A percentile compares a stretch with the other conserved stretches of the same genome.
Evolutionary conservation across 2,113 vertebrate species (phyloP).

Genomic region (Indicator indicator): DNA sequence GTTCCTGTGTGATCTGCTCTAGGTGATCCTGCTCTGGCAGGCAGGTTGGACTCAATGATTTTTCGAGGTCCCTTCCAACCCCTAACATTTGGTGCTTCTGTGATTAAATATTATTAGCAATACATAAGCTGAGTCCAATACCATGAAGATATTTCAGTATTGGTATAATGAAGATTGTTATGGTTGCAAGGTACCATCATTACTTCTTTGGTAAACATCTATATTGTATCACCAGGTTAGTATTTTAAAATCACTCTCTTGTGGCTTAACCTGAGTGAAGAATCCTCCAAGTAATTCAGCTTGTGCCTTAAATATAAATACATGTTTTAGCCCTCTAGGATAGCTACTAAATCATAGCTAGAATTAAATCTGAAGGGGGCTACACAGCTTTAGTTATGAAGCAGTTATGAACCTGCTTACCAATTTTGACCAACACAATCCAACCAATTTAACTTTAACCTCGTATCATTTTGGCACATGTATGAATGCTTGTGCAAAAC

Average conservation of each 20-base stretch:
- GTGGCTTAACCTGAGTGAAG: not conserved
- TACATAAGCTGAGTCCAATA: not conserved
- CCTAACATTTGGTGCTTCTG: no score
- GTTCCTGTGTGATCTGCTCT: no score
- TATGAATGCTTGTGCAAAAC: not conserved
- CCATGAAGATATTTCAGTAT: not conserved
- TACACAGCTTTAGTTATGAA: not conserved
- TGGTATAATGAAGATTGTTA: not conserved
- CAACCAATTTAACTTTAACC: not conserved
- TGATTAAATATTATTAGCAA: not conserved
- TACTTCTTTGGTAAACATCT: not conserved
- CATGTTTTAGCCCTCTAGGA: not conserved
- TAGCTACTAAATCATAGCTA: not conserved
- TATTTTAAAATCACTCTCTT: not conserved
- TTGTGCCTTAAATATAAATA: not conserved
- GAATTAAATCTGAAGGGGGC: not conserved
- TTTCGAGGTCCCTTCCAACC: no score
- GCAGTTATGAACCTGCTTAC: not conserved
- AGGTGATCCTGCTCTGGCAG: no score
- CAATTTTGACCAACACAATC: not conserved
- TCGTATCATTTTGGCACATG: not conserved
- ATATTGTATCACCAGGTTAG: not conserved
- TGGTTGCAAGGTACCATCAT: not conserved
- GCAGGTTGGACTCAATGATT: no score
- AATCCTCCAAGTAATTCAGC: not conserved